Percentiles rank a stretch among this genome's conserved stretches.
Evolutionary conservation across 1,140 invertebrate genomes (phyloP).

Genomic region (Brachionus sp.): DNA sequence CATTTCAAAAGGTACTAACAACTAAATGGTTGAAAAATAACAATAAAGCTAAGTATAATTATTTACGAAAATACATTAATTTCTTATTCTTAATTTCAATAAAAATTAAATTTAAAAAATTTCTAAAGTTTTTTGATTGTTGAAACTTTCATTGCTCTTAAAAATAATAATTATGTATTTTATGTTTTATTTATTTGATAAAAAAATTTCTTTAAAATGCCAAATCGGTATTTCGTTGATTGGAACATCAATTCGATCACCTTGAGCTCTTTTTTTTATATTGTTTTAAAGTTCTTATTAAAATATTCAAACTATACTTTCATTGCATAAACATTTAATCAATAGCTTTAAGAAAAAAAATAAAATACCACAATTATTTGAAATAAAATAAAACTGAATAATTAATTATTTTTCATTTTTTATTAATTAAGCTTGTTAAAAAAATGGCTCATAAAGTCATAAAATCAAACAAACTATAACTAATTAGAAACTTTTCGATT

Average conservation of each 20-base stretch:
- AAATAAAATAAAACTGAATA: too few relatives aligned
- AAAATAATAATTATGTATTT: conserved; percentile 3
- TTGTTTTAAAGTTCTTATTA: not conserved
- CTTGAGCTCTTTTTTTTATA: conserved; percentile 19
- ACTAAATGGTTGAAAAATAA: not conserved
- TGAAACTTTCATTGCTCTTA: not conserved
- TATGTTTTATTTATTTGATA: not conserved
- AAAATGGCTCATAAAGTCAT: too few relatives aligned
- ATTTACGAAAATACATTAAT: conserved; percentile 5
- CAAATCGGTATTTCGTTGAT: not conserved
- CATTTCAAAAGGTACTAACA: not conserved
- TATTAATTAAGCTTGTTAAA: too few relatives aligned
- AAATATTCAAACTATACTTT: not conserved
- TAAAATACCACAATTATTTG: not conserved
- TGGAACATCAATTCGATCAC: conserved; percentile 16
- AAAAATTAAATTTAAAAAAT: not conserved
- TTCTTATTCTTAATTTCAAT: conserved; percentile 5
- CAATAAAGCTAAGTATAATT: conserved; percentile 7
- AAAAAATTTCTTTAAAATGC: not conserved
- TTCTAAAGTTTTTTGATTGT: conserved; percentile 9
- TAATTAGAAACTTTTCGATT: too few relatives aligned
- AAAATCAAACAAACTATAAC: too few relatives aligned
- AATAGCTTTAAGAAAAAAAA: not conserved
- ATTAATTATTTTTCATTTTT: too few relatives aligned
- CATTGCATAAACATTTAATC: not conserved